A percentile compares a stretch with the other conserved stretches of the same genome.
Conservation (phyloP, 2,113 vertebrate genomes). For the Camarhynchus parvulus region DNA sequence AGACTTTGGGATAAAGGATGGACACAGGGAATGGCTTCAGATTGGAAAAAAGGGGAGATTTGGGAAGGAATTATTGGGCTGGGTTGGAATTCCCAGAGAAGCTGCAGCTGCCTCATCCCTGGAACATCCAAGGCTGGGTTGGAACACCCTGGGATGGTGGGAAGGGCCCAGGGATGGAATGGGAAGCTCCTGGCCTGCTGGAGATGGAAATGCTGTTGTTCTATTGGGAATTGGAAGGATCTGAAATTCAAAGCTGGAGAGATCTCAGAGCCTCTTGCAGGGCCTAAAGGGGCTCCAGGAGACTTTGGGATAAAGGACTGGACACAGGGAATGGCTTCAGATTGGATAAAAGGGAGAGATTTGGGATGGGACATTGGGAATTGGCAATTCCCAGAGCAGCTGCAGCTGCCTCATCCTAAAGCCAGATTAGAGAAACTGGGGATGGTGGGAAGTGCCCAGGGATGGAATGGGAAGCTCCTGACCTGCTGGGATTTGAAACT, state of each 20-base stretch:
- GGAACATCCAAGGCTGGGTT: not conserved
- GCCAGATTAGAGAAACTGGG: too few species aligned
- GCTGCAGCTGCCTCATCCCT: not conserved
- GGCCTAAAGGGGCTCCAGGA: not conserved
- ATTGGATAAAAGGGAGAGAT: not conserved
- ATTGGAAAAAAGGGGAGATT: not conserved
- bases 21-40: not conserved
- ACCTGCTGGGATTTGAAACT: too few species aligned
- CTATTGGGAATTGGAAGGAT: not conserved
- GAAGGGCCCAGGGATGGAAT: not conserved
- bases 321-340: not conserved
- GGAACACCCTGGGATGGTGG: not conserved
- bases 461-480: too few species aligned
- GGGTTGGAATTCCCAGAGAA: not conserved
- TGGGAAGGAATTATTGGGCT: not conserved
- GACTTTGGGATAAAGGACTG: too few species aligned
- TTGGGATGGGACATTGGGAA: too few species aligned
- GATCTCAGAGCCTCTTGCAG: not conserved
- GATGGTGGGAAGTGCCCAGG: too few species aligned
- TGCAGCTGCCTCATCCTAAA: too few species aligned
- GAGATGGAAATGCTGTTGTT: not conserved
- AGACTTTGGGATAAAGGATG: not conserved
- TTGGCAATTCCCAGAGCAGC: too few species aligned
- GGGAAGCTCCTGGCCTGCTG: too few species aligned
- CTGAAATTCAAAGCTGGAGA: not conserved